phyloP scores from a whole-genome alignment of 2,888 invertebrate genomes.

The Drosophila pseudotakahashii region DNA sequence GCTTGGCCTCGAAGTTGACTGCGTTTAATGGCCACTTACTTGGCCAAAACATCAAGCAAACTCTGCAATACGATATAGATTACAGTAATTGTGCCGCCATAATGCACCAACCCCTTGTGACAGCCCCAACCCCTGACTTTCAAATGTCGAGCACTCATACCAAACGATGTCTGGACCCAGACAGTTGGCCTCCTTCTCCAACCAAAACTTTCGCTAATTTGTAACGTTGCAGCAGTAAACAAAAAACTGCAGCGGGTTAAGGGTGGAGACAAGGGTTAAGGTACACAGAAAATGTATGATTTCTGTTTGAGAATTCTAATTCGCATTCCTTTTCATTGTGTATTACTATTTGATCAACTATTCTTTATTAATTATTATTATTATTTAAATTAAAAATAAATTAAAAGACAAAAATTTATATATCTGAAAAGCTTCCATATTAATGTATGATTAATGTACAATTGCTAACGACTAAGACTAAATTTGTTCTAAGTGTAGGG shows the following conservation, averaged over 20 bases:
- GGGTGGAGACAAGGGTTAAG: conserved; percentile 1
- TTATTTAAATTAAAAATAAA: too few species aligned
- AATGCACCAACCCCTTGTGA: conserved; percentile 19
- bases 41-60: conserved; percentile 41
- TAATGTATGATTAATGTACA: neutral
- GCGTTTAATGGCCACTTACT: conserved; percentile 42
- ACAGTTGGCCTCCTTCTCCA: conserved; percentile 36
- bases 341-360: too few species aligned
- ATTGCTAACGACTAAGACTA: neutral
- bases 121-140: neutral
- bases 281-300: neutral
- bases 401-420: too few species aligned
- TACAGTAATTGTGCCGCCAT: conserved; percentile 36
- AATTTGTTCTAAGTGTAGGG: neutral
- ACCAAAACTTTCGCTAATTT: conserved; percentile 52
- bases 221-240: conserved; percentile 36
- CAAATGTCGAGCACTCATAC: neutral
- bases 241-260: conserved; percentile 14
- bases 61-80: conserved; percentile 41
- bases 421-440: neutral
- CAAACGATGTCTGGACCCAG: conserved; percentile 22
- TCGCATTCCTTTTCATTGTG: too few species aligned
- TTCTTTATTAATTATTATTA: too few species aligned
- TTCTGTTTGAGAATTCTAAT: neutral
- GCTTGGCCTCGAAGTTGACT: conserved; percentile 7